These are phyloP conservation scores for Cryptotis parvus DNA, from an alignment of 2,113 vertebrate genomes.

Conservation along the genomic window DNA sequence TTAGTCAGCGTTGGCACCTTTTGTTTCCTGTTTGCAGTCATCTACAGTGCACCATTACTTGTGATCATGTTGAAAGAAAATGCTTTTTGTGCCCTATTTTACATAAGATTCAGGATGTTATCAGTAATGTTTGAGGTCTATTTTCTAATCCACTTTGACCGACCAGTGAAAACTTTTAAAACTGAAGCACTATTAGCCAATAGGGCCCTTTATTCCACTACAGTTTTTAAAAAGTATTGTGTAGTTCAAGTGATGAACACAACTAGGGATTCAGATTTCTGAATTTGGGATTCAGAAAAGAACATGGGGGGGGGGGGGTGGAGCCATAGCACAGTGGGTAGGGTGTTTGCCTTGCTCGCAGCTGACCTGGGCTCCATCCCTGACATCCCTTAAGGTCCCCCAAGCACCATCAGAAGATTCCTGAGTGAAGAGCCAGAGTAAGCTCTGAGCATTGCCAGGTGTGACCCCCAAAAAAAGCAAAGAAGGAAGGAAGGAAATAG, in stretches of 20 bases:
- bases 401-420: no score
- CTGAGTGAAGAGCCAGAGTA: no score
- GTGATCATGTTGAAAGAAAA: not conserved
- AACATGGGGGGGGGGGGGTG: no score
- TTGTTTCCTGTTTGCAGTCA: not conserved
- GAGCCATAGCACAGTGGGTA: no score
- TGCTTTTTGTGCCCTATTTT: not conserved
- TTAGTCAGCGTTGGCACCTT: fast-evolving
- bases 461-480: no score
- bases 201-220: not conserved
- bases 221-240: not conserved
- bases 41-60: not conserved
- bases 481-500: no score
- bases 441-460: no score
- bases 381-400: no score
- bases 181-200: not conserved
- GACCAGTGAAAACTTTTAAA: not conserved
- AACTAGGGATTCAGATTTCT: no score
- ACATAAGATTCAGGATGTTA: not conserved
- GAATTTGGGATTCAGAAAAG: slow-evolving; percentile 3
- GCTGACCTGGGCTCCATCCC: no score
- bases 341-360: no score
- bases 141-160: slow-evolving; percentile 19
- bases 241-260: slow-evolving; percentile 12
- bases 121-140: not conserved